Base-by-base conservation (phyloP, 2,797 vertebrate species). In the Avahi laniger region DNA sequence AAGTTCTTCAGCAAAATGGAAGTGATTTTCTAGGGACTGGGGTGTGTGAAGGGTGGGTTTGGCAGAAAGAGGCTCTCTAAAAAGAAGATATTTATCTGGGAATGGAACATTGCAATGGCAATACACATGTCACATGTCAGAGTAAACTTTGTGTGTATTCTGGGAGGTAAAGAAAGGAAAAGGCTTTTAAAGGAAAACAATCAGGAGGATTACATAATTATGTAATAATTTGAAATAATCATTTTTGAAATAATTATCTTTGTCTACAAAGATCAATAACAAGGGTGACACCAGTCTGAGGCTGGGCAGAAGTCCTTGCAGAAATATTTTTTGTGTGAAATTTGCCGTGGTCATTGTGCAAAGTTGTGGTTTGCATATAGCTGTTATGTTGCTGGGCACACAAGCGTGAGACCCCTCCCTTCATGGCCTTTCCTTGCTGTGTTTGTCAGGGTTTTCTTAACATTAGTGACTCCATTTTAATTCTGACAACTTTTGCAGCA, bases 21-120 rank as follows among this genome's bases (percentile, higher is more conserved):
- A 63, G 2, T 1, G 4, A 9, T 35, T 84, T 54, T 26, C 35
- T 6, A n/a, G 7, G 24, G 15, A 17, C 13, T 1, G 4, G 33
- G 8, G 3, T 65, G 1, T 26, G 28, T 28, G 30, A 26, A 46
- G 7, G 9, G 4, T 8, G 8, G 26, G 24, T 3, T 4, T 10
- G 28, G 54, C 2, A 14, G 73, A n/a, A 65, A n/a, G 15, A 65
- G 30, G 14, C 13, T 65, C 57, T 28, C 57, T 59, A 59, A 59
- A 59, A 26, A 11, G 26, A 59, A 35, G 22, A 26, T 2, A 78
- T 13, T n/a, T 22, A n/a, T 26, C 75, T 9, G 33, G 22, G 50
- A 78, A 78, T 54, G 12, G n/a, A 22, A 24, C 50, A 15, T 14
- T 35, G 75, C 13, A 35, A n/a, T 78, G 75, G 22, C 48, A 35